These are phyloP conservation scores for Oxycera nigricornis DNA, from an alignment of 2,888 invertebrate genomes.

Conservation along the genomic window DNA sequence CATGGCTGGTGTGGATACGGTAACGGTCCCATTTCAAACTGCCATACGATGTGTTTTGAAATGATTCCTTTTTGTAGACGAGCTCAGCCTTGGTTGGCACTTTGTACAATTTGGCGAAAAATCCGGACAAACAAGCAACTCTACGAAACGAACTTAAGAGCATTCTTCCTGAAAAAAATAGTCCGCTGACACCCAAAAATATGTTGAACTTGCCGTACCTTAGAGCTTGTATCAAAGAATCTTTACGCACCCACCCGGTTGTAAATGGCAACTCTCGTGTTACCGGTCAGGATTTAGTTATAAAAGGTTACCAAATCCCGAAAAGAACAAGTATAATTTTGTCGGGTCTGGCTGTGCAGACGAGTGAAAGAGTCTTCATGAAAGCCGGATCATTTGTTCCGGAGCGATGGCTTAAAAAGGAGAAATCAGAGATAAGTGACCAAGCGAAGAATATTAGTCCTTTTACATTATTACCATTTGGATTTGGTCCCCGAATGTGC, in stretches of 20 bases:
- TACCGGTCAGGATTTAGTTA: conserved; percentile 61
- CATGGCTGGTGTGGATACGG: conserved; percentile 75
- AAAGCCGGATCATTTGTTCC: conserved; percentile 70
- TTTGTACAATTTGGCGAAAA: conserved; percentile 66
- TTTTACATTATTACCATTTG: conserved; percentile 71
- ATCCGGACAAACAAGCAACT: conserved; percentile 65
- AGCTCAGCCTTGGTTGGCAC: conserved; percentile 60
- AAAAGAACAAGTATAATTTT: conserved; percentile 56
- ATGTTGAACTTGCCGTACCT: conserved; percentile 62
- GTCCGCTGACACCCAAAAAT: conserved; percentile 35
- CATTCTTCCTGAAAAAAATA: conserved; percentile 53
- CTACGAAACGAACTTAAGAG: conserved; percentile 60
- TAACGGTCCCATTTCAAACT: too few species aligned
- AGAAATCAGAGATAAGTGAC: neutral
- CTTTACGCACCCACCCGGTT: conserved; percentile 63
- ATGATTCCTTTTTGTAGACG: conserved; percentile 59
- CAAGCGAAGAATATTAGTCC: conserved; percentile 55
- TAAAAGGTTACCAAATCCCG: conserved; percentile 62
- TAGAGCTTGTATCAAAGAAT: conserved; percentile 71
- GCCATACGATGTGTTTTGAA: too few species aligned
- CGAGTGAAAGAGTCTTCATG: conserved; percentile 62
- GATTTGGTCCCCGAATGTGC: conserved; percentile 72
- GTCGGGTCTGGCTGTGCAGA: conserved; percentile 40
- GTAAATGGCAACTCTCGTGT: conserved; percentile 61
- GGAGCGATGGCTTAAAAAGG: conserved; percentile 69